Conservation (phyloP, 92 coral and sea anemone species). For the Diadumene lineata region DNA sequence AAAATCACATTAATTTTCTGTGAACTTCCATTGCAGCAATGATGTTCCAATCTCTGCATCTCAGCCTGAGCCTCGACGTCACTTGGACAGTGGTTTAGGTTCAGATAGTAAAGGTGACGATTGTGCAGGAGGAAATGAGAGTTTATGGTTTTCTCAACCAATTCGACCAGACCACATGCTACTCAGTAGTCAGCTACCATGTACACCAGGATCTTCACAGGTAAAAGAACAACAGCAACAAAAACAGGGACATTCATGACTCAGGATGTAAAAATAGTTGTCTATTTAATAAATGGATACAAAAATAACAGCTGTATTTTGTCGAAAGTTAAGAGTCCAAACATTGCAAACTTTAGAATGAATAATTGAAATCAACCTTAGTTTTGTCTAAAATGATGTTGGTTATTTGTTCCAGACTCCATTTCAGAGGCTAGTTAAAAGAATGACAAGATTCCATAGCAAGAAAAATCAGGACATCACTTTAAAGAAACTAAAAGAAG, state of each 20-base stretch:
- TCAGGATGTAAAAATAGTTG: too few relatives aligned
- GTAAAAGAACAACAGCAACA: too few relatives aligned
- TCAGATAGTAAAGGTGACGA: constrained; percentile 46
- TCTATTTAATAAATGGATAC: too few relatives aligned
- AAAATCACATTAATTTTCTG: not conserved
- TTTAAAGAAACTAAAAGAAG: constrained; percentile 66
- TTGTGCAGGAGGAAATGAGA: constrained; percentile 57
- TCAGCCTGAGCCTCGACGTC: constrained; percentile 89
- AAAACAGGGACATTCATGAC: too few relatives aligned
- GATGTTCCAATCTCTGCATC: constrained; percentile 69
- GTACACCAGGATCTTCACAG: constrained; percentile 90
- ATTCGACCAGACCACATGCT: constrained; percentile 95
- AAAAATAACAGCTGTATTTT: too few relatives aligned
- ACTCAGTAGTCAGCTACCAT: constrained; percentile 82
- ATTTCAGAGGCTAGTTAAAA: constrained; percentile 90
- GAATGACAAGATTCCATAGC: constrained; percentile 96
- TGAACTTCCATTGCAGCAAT: constrained; percentile 13
- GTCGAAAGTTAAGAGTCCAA: not conserved
- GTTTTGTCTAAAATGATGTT: not conserved
- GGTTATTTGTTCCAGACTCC: constrained; percentile 63
- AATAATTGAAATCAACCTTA: not conserved
- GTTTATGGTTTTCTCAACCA: constrained; percentile 92
- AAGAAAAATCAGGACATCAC: constrained; percentile 77
- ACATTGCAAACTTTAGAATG: too few relatives aligned
- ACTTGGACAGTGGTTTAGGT: constrained; percentile 75